A percentile compares a stretch with the other conserved stretches of the same genome.
Evolutionary conservation across 2,888 invertebrate species (phyloP).

Genomic region (Sesamia inferens): DNA sequence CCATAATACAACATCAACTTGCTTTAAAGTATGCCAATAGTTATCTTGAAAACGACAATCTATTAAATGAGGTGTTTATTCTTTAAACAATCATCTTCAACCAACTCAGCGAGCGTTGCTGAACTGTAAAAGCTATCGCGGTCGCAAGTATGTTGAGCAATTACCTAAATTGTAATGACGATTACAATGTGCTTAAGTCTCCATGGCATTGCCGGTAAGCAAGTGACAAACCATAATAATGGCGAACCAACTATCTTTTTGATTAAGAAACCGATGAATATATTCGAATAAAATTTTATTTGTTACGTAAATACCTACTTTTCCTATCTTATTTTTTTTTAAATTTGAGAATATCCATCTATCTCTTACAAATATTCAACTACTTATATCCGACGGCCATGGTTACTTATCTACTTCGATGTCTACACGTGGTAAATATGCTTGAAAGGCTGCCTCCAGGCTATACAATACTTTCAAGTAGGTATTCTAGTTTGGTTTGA

Average conservation of each 20-base stretch:
- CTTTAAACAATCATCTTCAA: conserved; percentile 1
- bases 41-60: neutral
- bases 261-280: neutral
- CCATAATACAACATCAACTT: neutral
- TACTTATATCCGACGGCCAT: too few relatives aligned
- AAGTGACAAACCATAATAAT: neutral
- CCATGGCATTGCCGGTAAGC: neutral
- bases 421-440: too few relatives aligned
- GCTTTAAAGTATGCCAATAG: neutral
- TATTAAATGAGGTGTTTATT: neutral
- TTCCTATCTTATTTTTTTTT: too few relatives aligned
- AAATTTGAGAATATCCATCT: too few relatives aligned
- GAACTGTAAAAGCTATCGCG: conserved; percentile 15
- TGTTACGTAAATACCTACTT: too few relatives aligned
- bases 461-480: too few relatives aligned
- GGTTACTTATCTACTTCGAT: too few relatives aligned
- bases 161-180: neutral
- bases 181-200: neutral
- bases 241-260: neutral
- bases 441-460: too few relatives aligned
- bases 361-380: too few relatives aligned
- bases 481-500: too few relatives aligned
- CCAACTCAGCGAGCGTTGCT: neutral
- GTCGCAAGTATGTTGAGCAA: neutral
- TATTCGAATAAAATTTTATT: too few relatives aligned